These are phyloP conservation scores for Enteromius anoplus DNA, from an alignment of 2,797 vertebrate species.

Conservation along the genomic window DNA sequence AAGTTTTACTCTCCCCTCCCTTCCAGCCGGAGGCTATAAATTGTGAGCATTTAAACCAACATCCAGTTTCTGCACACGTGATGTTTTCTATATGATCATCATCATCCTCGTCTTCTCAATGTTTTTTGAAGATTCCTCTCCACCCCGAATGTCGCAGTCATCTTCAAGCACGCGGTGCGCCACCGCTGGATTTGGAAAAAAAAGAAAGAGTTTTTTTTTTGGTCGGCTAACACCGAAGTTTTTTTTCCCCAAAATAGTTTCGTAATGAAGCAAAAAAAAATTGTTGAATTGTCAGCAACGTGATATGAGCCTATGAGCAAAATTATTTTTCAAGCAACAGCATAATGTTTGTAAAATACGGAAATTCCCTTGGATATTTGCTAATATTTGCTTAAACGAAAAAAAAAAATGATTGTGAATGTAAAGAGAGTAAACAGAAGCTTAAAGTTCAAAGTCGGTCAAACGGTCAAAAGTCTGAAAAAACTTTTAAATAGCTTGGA, in stretches of 20 bases:
- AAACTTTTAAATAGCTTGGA: neutral
- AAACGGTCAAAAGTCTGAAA: neutral
- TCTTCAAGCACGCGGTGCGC: slow-evolving; percentile 8
- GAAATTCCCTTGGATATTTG: neutral
- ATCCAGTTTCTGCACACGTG: slow-evolving; percentile 82
- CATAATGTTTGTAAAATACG: neutral
- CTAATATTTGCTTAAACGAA: neutral
- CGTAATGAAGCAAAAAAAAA: neutral
- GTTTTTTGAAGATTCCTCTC: slow-evolving; percentile 53
- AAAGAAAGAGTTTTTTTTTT: neutral
- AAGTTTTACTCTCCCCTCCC: slow-evolving; percentile 76
- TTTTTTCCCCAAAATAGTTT: neutral
- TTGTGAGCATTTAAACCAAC: slow-evolving; percentile 81
- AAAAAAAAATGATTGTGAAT: neutral
- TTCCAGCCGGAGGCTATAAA: slow-evolving; percentile 69
- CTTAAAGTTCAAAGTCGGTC: neutral
- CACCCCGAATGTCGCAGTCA: slow-evolving; percentile 3
- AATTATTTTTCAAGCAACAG: neutral
- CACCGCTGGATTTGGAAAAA: slow-evolving; percentile 15
- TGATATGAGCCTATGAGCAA: too few relatives aligned
- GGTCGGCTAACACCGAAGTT: neutral
- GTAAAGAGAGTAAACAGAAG: neutral
- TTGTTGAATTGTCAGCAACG: neutral
- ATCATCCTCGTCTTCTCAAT: slow-evolving; percentile 62
- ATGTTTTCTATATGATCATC: slow-evolving; percentile 77